phyloP scores from a whole-genome alignment of 2,888 invertebrate species.

The Andrena flavipes region DNA sequence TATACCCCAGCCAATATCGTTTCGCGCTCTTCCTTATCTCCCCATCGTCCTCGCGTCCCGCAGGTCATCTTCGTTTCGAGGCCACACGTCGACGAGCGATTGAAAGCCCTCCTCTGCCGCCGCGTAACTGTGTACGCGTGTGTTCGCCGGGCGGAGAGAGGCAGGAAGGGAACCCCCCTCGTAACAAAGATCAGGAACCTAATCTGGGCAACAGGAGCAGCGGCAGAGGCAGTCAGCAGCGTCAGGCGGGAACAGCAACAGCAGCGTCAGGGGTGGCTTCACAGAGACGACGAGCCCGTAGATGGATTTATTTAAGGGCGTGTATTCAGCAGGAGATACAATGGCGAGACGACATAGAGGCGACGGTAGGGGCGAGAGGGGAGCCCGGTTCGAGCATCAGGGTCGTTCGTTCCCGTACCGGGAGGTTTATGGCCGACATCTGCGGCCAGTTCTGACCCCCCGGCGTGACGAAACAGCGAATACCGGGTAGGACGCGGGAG shows the following conservation, averaged over 20 bases:
- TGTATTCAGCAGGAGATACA: slow-evolving; percentile 81
- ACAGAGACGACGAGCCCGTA: slow-evolving; percentile 58
- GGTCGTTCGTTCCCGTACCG: slow-evolving; percentile 63
- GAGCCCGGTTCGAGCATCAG: slow-evolving; percentile 51
- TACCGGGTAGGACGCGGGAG: slow-evolving; percentile 56
- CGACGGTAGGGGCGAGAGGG: slow-evolving; percentile 35
- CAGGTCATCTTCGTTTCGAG: slow-evolving; percentile 32
- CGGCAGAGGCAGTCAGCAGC: slow-evolving; percentile 44
- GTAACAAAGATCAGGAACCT: slow-evolving; percentile 61
- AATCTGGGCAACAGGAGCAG: slow-evolving; percentile 60
- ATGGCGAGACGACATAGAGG: slow-evolving; percentile 71
- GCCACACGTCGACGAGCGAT: slow-evolving; percentile 28
- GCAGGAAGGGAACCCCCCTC: slow-evolving; percentile 42
- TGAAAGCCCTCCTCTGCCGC: not conserved
- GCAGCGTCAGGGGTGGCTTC: slow-evolving; percentile 63
- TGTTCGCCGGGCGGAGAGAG: slow-evolving; percentile 17
- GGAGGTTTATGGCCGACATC: slow-evolving; percentile 82
- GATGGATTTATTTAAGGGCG: slow-evolving; percentile 83
- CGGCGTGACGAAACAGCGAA: slow-evolving; percentile 82
- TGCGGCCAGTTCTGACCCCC: slow-evolving; percentile 84
- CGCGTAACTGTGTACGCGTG: not conserved
- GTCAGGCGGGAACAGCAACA: slow-evolving; percentile 50
- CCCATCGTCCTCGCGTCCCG: slow-evolving; percentile 12
- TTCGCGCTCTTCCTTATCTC: slow-evolving; percentile 48
- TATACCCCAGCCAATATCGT: slow-evolving; percentile 49